A percentile compares a stretch with the other conserved stretches of the same genome.
Evolutionary conservation across 2,888 invertebrate species (phyloP).

Genomic region (Apotomis capreana): DNA sequence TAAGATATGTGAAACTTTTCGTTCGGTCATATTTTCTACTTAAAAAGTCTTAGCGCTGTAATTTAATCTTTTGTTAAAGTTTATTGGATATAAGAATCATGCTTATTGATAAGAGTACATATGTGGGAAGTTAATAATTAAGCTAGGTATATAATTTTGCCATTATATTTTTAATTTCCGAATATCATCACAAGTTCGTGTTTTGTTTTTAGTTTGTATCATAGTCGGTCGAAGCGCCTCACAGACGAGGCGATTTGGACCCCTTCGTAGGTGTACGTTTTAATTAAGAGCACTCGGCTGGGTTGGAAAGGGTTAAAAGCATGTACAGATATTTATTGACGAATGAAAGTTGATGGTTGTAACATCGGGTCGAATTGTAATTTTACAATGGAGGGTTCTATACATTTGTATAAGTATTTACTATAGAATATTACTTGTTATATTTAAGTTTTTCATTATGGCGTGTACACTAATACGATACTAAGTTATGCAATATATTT

Average conservation of each 20-base stretch:
- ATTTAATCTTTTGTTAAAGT: slow-evolving; percentile 44
- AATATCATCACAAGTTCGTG: slow-evolving; percentile 62
- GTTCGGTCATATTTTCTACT: slow-evolving; percentile 19
- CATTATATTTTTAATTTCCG: slow-evolving; percentile 61
- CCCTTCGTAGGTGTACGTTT: slow-evolving; percentile 51
- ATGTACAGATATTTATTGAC: slow-evolving; percentile 79
- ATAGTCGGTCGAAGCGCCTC: slow-evolving; percentile 40
- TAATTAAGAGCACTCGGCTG: slow-evolving; percentile 51
- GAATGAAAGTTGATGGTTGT: slow-evolving; percentile 61
- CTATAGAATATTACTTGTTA: slow-evolving; percentile 63
- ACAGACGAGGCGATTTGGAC: slow-evolving; percentile 47
- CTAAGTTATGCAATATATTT: slow-evolving; percentile 72
- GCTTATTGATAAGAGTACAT: slow-evolving; percentile 57
- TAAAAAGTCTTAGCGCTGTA: slow-evolving; percentile 27
- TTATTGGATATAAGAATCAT: slow-evolving; percentile 47
- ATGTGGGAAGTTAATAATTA: slow-evolving; percentile 50
- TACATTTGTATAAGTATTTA: slow-evolving; percentile 54
- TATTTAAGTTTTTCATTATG: slow-evolving; percentile 63
- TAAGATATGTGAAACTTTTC: slow-evolving; percentile 13
- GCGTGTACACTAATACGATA: slow-evolving; percentile 65
- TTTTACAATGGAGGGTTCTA: slow-evolving; percentile 46
- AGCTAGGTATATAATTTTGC: slow-evolving; percentile 58
- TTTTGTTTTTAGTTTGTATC: slow-evolving; percentile 37
- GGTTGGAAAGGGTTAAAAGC: slow-evolving; percentile 36
- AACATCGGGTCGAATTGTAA: slow-evolving; percentile 61